A percentile compares a stretch with the other conserved stretches of the same genome.
phyloP scores from a whole-genome alignment of 2,113 vertebrate genomes.

The Tinamus guttatus region DNA sequence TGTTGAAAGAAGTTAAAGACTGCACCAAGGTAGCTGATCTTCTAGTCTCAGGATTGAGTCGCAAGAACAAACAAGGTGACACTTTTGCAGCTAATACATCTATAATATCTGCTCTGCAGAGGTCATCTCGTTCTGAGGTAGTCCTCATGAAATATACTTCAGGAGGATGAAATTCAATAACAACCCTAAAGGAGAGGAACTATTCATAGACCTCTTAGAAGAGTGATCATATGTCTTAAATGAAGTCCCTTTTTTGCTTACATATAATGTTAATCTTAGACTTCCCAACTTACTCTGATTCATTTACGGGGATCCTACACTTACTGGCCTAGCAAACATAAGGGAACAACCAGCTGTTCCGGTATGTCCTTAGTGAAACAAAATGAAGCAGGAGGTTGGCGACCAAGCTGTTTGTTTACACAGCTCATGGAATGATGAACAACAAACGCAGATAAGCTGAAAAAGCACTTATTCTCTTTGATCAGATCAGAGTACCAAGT shows the following conservation, averaged over 20 bases:
- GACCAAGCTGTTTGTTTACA: not conserved
- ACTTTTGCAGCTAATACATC: not conserved
- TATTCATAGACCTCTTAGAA: not conserved
- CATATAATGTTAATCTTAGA: not conserved
- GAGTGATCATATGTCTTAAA: not conserved
- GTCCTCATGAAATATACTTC: not conserved
- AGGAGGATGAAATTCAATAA: not conserved
- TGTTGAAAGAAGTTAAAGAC: not conserved
- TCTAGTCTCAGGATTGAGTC: not conserved
- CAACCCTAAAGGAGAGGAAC: not conserved
- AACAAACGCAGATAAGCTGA: not conserved
- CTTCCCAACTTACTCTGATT: not conserved
- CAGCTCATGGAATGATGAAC: not conserved
- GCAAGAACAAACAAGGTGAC: not conserved
- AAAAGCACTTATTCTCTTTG: not conserved
- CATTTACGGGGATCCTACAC: not conserved
- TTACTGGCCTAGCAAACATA: not conserved
- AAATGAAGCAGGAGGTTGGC: too few relatives aligned
- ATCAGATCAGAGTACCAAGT: not conserved
- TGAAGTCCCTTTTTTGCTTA: not conserved
- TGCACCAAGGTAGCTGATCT: not conserved
- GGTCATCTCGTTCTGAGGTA: not conserved
- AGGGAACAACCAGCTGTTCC: not conserved
- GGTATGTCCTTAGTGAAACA: not conserved
- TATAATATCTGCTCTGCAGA: not conserved